phyloP scores from a whole-genome alignment of 2,113 vertebrate genomes.

The Tangachromis dhanisi region DNA sequence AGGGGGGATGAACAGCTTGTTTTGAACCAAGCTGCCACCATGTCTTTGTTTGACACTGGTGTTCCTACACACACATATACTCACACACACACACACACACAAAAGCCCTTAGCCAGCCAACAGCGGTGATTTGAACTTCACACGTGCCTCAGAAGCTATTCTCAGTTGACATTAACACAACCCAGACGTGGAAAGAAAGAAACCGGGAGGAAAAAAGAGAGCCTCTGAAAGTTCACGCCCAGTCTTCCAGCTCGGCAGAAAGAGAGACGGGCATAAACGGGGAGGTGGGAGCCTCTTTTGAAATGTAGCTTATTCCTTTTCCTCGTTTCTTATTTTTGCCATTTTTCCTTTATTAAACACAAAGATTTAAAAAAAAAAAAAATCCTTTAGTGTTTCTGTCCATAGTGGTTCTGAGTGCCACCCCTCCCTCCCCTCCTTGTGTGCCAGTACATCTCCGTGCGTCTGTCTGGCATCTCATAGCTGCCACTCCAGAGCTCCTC shows the following conservation, averaged over 20 bases:
- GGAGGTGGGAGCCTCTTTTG: conserved; percentile 17
- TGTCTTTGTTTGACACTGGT: conserved; percentile 54
- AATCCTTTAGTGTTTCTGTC: conserved; percentile 1
- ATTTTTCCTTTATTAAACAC: background rate
- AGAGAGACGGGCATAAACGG: background rate
- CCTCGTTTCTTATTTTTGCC: background rate
- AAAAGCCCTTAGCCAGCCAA: conserved; percentile 18
- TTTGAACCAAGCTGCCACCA: conserved; percentile 33
- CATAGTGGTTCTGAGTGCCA: background rate
- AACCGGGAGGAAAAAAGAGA: background rate
- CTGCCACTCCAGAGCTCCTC: conserved; percentile 54
- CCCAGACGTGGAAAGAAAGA: conserved; percentile 37
- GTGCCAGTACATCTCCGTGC: conserved; percentile 6
- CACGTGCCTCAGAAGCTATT: conserved; percentile 61
- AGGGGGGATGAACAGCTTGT: conserved; percentile 10
- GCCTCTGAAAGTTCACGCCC: conserved; percentile 27
- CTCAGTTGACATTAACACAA: conserved; percentile 62
- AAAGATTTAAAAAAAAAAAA: background rate
- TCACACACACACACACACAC: background rate
- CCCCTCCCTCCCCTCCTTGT: background rate
- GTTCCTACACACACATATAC: background rate
- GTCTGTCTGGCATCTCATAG: conserved; percentile 51
- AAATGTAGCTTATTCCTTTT: conserved; percentile 17
- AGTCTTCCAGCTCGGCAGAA: conserved; percentile 2
- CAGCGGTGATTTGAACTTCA: conserved; percentile 56